Base-by-base conservation (phyloP, 2,888 invertebrate species). In the Anaspis maculata region DNA sequence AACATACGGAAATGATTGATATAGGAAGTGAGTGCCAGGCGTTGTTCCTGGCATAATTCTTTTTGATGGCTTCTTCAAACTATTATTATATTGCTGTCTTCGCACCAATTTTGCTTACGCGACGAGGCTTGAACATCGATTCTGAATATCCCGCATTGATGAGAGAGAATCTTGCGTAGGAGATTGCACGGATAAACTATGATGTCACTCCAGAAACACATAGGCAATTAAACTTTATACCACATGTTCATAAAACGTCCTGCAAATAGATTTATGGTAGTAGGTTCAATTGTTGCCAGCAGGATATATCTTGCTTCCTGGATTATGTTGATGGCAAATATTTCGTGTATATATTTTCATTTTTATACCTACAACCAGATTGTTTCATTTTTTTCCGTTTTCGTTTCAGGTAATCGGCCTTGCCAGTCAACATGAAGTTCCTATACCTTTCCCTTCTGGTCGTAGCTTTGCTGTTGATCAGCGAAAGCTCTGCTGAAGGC, bases 381-480 rank as follows among this genome's bases (percentile, higher is more conserved):
- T 19, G 15, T 13, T 26, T 15, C 14, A 27, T 25, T 5, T 31
- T 19, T 10, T 25, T 14, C 11, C 9, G 19, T 9, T 19, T 19
- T 6, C 5, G 5, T 27, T 33, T 9, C 32, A 36, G 36, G 32
- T 30, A 35, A 21, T 23, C 13, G 25, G 15, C 41, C 34, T 23
- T 29, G 36, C 42, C 43, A 42, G 44, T 33, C 42, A 55, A 43
- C 31, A 61, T 61, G 61, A 56, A 51, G 56, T 47, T 52, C 46
- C 44, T 54, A 32, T 41, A 51, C 36, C 27, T 58, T 15, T 39
- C 48, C 22, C 41, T 37, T 10, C 27, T 56, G 10, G 34, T 59
- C 11, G 21, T 55, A 9, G 32, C 54, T 14, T 39, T 48, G 12
- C 39, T 53, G 21, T 32, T 59, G 27, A 34, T 56, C 12, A 48